Conservation (phyloP, 2,113 vertebrate genomes). For the Syrmaticus mikado region DNA sequence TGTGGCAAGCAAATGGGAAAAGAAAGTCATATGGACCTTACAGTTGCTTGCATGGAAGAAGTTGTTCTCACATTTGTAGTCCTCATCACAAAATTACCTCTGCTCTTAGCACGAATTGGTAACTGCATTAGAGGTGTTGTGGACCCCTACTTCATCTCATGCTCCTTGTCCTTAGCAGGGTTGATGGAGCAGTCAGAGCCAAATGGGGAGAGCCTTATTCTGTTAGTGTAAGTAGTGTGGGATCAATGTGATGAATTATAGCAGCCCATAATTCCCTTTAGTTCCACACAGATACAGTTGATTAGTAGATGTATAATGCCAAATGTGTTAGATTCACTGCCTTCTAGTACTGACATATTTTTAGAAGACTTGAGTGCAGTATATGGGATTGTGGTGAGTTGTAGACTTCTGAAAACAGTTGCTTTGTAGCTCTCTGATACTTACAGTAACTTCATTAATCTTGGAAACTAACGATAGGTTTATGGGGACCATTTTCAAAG, state of each 20-base stretch:
- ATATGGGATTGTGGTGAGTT: neutral
- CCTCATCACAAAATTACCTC: neutral
- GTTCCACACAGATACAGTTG: neutral
- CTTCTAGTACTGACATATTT: neutral
- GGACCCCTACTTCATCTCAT: neutral
- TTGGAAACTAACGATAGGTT: neutral
- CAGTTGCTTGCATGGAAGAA: fast-evolving
- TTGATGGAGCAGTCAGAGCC: constrained; percentile 1
- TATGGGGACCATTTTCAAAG: neutral
- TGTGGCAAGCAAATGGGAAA: fast-evolving
- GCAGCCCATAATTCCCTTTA: constrained; percentile 16
- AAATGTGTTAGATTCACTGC: neutral
- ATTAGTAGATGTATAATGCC: neutral
- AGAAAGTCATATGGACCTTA: neutral
- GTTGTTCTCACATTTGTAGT: neutral
- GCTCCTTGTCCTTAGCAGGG: constrained; percentile 11
- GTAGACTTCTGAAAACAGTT: neutral
- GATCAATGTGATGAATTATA: neutral
- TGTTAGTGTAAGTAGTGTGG: constrained; percentile 17
- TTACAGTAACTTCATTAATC: neutral
- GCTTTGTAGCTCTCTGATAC: neutral
- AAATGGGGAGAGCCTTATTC: constrained; percentile 2
- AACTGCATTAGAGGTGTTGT: neutral
- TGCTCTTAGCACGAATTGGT: neutral
- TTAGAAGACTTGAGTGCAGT: neutral